These are phyloP conservation scores for Drosophila emarginata DNA, from an alignment of 2,888 invertebrate genomes.

Conservation along the genomic window DNA sequence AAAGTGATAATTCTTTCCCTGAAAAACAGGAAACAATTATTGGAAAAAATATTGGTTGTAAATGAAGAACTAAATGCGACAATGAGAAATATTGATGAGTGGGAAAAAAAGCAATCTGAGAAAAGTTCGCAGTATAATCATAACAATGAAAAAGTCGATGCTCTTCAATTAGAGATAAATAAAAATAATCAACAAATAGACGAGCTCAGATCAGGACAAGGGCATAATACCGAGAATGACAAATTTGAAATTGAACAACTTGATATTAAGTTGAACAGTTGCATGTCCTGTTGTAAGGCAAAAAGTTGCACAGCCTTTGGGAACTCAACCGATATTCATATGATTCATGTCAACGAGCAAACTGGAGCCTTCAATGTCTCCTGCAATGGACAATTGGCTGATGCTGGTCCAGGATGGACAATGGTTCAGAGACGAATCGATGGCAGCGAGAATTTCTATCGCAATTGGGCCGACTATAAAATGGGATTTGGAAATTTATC, in stretches of 20 bases:
- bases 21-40: too few relatives aligned
- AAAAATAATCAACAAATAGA: background rate
- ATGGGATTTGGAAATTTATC: slow-evolving; percentile 86
- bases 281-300: slow-evolving; percentile 5
- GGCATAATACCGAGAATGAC: background rate
- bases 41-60: too few relatives aligned
- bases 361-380: slow-evolving; percentile 25
- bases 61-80: too few relatives aligned
- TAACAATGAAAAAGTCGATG: background rate
- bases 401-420: slow-evolving; percentile 28
- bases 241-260: background rate
- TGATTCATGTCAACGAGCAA: slow-evolving; percentile 17
- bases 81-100: too few relatives aligned
- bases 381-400: slow-evolving; percentile 31
- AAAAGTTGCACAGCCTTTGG: slow-evolving; percentile 21
- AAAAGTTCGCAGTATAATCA: background rate
- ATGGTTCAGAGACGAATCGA: slow-evolving; percentile 22
- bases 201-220: background rate
- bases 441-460: slow-evolving; percentile 17
- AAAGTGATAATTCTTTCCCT: too few relatives aligned
- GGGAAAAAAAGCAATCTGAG: too few relatives aligned
- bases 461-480: slow-evolving; percentile 17
- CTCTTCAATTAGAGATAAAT: background rate
- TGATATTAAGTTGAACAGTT: background rate
- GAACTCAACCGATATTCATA: slow-evolving; percentile 13